Base-by-base conservation (phyloP, 2,113 vertebrate genomes). In the Mustela nigripes region DNA sequence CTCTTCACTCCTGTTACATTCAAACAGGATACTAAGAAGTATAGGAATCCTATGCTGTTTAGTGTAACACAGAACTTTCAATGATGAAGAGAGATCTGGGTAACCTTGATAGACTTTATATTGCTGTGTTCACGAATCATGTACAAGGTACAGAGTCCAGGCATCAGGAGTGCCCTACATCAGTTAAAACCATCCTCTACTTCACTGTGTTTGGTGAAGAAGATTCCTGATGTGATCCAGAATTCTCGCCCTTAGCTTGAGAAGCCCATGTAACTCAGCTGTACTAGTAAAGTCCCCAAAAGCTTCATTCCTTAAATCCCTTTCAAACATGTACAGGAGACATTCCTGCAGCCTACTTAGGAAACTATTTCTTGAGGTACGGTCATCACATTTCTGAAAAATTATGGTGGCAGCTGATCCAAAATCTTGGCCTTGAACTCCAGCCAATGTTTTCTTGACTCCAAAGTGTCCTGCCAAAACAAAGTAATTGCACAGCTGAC, bases 331-430 rank as follows among this genome's bases (percentile, higher is more conserved):
- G 96, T 79, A 93, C 95, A 97, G 97, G 76, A 98, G 71, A 86
- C 97, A 98, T 98, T 98, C 97, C 96, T 98, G 97, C 97, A 98
- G 97, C 98, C 98, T 98, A 85, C 96, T 97, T 98, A 98, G 98
- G 98, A 99, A 99, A 98, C 97, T 98, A 98, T 98, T 99, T 99
- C 96, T 98, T 98, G 98, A 98, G 95, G 97, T 98, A 98, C 92
- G 98, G 98, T 98, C 98, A 98, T 98, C 98, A 98, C 97, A 98
- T 98, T 99, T 98, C 98, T 99, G 97, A 98, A 99, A 98, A 99
- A 98, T 98, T 98, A 94, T 97, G 95, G 78, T 98, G 95, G 97
- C 97, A 97, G 98, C 97, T 99, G 97, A 98, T 98, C 98, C 98
- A 99, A 98, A 98, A 97, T 98, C 98, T 98, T 98, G 98, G 97